Evolutionary conservation across 2,797 vertebrate species (phyloP).

Genomic region (Arrhamphus sclerolepis): DNA sequence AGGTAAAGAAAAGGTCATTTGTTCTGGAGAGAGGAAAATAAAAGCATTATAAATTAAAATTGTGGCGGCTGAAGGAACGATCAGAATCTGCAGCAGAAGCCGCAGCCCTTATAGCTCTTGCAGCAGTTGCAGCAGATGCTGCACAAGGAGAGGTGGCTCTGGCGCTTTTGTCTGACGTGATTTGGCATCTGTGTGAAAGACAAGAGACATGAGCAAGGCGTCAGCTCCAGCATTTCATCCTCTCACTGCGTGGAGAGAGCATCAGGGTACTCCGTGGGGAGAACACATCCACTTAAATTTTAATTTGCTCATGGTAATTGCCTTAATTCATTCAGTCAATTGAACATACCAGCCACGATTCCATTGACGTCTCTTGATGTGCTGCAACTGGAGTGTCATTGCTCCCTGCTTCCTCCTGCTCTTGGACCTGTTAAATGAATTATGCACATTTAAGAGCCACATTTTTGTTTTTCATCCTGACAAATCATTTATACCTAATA

Average conservation of each 20-base stretch:
- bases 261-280: conserved; percentile 39
- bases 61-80: background rate
- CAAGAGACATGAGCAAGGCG: conserved; percentile 32
- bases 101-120: conserved; percentile 65
- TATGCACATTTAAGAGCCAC: conserved; percentile 50
- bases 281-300: conserved; percentile 68
- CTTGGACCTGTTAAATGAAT: conserved; percentile 70
- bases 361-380: conserved; percentile 66
- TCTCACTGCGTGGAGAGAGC: conserved; percentile 25
- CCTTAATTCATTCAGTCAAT: conserved; percentile 70
- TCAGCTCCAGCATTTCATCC: conserved; percentile 36
- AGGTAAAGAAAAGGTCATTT: conserved; percentile 16
- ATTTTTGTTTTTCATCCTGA: conserved; percentile 40
- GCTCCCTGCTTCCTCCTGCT: conserved; percentile 66
- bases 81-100: conserved; percentile 83
- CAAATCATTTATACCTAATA: conserved; percentile 53
- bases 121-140: conserved; percentile 85
- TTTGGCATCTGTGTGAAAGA: conserved; percentile 57
- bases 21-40: background rate
- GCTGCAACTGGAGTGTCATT: conserved; percentile 73
- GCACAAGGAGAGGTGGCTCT: conserved; percentile 83
- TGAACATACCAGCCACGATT: conserved; percentile 74
- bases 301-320: conserved; percentile 71
- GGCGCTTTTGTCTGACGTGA: conserved; percentile 70
- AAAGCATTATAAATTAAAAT: conserved; percentile 52